Evolutionary conservation across 2,888 invertebrate species (phyloP).

Genomic region (Salticus scenicus): DNA sequence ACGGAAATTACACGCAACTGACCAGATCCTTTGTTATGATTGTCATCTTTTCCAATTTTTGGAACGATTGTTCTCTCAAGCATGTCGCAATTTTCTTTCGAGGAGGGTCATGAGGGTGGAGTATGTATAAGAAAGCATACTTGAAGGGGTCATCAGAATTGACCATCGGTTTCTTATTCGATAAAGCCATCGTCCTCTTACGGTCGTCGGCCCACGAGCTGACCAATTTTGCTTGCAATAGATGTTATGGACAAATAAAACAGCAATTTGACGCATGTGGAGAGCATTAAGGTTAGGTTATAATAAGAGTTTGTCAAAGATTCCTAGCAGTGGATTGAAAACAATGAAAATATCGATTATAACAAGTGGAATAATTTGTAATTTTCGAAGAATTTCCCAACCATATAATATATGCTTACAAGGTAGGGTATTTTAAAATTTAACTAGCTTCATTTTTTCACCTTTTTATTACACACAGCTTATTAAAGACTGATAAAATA

Average conservation of each 20-base stretch:
- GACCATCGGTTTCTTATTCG: not conserved
- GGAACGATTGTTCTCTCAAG: constrained; percentile 32
- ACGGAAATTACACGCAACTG: constrained; percentile 3
- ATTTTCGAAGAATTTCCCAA: too few species aligned
- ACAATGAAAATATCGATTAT: too few species aligned
- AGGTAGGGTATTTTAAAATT: too few species aligned
- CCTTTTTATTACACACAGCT: too few species aligned
- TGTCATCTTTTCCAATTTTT: constrained; percentile 6
- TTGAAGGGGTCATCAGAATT: not conserved
- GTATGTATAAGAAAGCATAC: not conserved
- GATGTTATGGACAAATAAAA: not conserved
- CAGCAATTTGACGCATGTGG: not conserved
- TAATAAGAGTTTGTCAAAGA: too few species aligned
- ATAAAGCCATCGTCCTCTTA: constrained; percentile 2
- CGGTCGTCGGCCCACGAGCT: constrained; percentile 4
- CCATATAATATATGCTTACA: too few species aligned
- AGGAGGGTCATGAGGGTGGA: constrained; percentile 38
- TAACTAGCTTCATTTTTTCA: too few species aligned
- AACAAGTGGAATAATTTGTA: too few species aligned
- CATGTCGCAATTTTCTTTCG: constrained; percentile 39
- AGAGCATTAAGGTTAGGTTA: too few species aligned
- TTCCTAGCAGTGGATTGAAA: too few species aligned
- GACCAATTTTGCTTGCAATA: not conserved
- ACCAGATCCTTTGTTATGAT: constrained; percentile 2
- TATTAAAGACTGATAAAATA: too few species aligned